phyloP scores from a whole-genome alignment of 2,113 vertebrate species.

The Myrmophylax atrothorax region DNA sequence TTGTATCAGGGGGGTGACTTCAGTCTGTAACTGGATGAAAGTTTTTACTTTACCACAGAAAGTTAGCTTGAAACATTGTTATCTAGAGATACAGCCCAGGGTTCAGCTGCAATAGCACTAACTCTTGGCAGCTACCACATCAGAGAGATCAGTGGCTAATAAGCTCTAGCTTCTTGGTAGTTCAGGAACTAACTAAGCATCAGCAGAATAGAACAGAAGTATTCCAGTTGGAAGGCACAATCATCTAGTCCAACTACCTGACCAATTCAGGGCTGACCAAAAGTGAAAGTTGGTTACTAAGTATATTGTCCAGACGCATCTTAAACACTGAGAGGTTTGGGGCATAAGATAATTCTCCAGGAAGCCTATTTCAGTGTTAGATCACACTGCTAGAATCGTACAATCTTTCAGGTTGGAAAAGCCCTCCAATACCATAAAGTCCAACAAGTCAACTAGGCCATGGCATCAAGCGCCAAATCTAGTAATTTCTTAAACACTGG shows the following conservation, averaged over 20 bases:
- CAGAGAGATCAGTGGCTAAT: neutral
- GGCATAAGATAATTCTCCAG: neutral
- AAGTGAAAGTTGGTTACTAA: neutral
- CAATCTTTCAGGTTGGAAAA: neutral
- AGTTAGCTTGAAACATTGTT: neutral
- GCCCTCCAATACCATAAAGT: neutral
- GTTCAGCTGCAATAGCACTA: neutral
- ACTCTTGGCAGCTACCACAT: neutral
- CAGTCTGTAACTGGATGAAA: neutral
- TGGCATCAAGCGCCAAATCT: neutral
- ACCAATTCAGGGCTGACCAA: neutral
- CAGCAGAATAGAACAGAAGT: neutral
- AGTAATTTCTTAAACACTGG: neutral
- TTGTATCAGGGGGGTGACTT: neutral
- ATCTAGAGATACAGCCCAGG: neutral
- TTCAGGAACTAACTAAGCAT: neutral
- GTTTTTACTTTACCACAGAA: rapidly evolving
- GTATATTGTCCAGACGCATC: neutral
- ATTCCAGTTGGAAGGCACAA: neutral
- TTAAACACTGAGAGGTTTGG: neutral
- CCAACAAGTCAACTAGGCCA: neutral
- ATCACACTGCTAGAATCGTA: neutral
- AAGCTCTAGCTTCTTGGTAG: neutral
- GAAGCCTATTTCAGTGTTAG: neutral
- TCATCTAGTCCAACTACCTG: neutral